These are phyloP conservation scores for Lemur catta DNA, from an alignment of 2,797 vertebrate genomes.

Conservation along the genomic window DNA sequence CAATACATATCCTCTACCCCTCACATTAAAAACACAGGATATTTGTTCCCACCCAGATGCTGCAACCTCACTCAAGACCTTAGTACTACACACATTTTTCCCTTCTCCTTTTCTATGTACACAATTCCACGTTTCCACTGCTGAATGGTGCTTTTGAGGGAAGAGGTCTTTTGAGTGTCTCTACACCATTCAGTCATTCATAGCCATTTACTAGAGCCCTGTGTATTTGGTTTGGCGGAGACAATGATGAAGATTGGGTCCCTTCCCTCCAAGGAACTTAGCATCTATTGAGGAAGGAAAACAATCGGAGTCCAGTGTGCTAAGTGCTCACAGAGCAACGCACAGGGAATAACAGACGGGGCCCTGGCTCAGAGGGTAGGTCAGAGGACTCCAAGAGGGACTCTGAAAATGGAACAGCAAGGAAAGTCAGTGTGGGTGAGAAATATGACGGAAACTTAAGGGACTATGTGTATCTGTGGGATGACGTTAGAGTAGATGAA, in stretches of 20 bases:
- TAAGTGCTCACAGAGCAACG: not conserved
- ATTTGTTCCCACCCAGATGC: not conserved
- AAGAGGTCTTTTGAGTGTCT: conserved; percentile 26
- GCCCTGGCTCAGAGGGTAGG: not conserved
- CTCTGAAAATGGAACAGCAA: not conserved
- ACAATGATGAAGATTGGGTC: conserved; percentile 43
- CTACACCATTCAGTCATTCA: conserved; percentile 20
- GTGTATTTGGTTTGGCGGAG: not conserved
- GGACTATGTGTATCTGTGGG: accelerated
- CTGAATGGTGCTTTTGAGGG: conserved; percentile 53
- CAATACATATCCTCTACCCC: not conserved
- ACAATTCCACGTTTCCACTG: not conserved
- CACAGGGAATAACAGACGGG: not conserved
- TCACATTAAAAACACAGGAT: not conserved
- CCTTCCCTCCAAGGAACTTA: conserved; percentile 52
- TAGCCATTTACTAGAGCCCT: conserved; percentile 24
- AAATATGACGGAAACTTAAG: not conserved
- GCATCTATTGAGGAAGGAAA: conserved; percentile 41
- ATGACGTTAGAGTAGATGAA: not conserved
- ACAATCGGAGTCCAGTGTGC: not conserved
- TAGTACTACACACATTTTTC: not conserved
- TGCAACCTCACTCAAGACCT: not conserved
- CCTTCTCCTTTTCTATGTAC: not conserved
- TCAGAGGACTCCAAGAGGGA: not conserved
- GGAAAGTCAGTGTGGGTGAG: not conserved